Conservation (phyloP, 2,113 vertebrate species). For the Amphiprion ocellaris region DNA sequence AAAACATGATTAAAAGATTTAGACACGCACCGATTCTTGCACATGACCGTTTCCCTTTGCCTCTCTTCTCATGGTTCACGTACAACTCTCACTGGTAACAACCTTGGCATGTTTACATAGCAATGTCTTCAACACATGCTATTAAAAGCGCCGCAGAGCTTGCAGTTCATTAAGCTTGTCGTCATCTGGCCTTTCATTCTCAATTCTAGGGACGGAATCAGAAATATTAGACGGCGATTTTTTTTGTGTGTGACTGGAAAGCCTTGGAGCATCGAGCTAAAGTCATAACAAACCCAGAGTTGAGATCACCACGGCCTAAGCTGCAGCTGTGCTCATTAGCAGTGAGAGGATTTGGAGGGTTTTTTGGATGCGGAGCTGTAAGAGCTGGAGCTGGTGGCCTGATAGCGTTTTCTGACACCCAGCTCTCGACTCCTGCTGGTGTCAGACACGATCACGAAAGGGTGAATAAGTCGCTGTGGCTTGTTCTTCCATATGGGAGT, state of each 20-base stretch:
- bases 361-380: conserved; percentile 26
- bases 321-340: conserved; percentile 83
- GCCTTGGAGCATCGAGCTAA: conserved; percentile 47
- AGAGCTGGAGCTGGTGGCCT: conserved; percentile 43
- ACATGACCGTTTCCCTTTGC: conserved; percentile 38
- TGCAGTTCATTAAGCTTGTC: conserved; percentile 56
- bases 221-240: conserved; percentile 58
- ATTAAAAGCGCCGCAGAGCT: conserved; percentile 60
- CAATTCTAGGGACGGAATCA: conserved; percentile 38
- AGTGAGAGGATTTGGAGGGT: conserved; percentile 62
- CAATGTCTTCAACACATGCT: conserved; percentile 72
- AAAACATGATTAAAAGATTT: conserved; percentile 27
- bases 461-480: conserved; percentile 55
- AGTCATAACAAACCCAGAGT: conserved; percentile 75
- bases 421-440: conserved; percentile 21
- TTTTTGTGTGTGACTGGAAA: conserved; percentile 33
- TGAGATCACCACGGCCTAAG: conserved; percentile 68
- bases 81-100: conserved; percentile 45
- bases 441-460: conserved; percentile 59
- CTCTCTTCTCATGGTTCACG: conserved; percentile 41
- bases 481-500: conserved; percentile 75
- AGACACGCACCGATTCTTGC: conserved; percentile 26
- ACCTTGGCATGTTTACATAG: conserved; percentile 73
- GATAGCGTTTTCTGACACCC: conserved; percentile 48
- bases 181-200: conserved; percentile 63